Conservation (phyloP, 2,113 vertebrate species). For the Amphilophus citrinellus region DNA sequence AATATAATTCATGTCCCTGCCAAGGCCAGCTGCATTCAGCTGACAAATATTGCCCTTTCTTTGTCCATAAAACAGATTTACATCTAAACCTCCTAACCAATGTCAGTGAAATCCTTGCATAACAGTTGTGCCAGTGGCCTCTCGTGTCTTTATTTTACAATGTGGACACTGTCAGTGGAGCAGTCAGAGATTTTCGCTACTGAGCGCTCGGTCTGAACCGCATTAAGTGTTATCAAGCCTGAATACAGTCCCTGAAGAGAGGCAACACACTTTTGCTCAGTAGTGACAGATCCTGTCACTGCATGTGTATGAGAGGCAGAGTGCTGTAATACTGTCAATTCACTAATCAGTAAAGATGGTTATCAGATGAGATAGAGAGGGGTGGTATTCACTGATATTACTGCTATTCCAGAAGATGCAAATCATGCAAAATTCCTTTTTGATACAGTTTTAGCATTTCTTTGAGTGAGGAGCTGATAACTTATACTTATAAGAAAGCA, state of each 20-base stretch:
- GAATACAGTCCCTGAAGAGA: conserved; percentile 25
- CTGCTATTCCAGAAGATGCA: not conserved
- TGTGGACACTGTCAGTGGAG: not conserved
- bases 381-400: not conserved
- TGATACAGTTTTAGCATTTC: conserved; percentile 5
- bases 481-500: not conserved
- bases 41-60: conserved; percentile 21
- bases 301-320: not conserved
- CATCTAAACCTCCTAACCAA: conserved; percentile 43
- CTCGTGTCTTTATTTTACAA: conserved; percentile 34
- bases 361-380: conserved; percentile 18
- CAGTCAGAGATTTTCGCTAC: conserved; percentile 5
- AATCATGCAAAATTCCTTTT: not conserved
- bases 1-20: conserved; percentile 29
- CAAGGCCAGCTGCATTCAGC: not conserved
- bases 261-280: not conserved
- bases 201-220: conserved; percentile 15
- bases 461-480: conserved; percentile 3
- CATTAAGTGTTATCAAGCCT: not conserved
- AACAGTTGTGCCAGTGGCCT: conserved; percentile 12
- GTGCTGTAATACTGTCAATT: conserved; percentile 3
- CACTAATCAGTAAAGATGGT: conserved; percentile 18
- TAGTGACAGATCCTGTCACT: conserved; percentile 32
- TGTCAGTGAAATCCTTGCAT: conserved; percentile 43
- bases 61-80: conserved; percentile 59